phyloP scores from a whole-genome alignment of 1,140 invertebrate genomes.

The Calosoma granatense region DNA sequence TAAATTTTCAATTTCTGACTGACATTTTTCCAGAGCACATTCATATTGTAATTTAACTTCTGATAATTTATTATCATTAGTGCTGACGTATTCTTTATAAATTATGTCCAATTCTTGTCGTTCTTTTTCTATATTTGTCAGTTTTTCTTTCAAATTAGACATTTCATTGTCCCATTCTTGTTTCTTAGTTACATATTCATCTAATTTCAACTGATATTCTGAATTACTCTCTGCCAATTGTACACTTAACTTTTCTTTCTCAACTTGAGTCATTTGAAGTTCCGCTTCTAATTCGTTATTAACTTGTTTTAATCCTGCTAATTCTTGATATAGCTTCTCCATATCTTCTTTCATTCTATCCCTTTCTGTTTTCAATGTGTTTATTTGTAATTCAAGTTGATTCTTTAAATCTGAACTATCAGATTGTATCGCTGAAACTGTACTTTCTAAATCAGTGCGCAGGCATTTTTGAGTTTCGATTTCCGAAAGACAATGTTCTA shows the following conservation, averaged over 20 bases:
- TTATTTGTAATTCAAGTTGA: too few species aligned
- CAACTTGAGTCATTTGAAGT: background rate
- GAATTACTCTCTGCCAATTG: slow-evolving; percentile 5
- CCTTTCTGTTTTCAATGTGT: too few species aligned
- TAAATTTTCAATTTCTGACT: background rate
- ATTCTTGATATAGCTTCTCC: too few species aligned
- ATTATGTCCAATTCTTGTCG: background rate
- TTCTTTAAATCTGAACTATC: too few species aligned
- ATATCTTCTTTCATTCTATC: too few species aligned
- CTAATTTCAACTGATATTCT: slow-evolving; percentile 8
- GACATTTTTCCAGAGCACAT: background rate
- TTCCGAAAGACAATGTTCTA: background rate
- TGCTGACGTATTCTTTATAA: background rate
- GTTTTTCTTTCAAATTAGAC: background rate
- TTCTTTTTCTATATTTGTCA: background rate
- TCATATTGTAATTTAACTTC: background rate
- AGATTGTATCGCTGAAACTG: too few species aligned
- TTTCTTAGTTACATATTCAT: background rate
- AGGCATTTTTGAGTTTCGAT: background rate
- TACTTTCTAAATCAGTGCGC: background rate
- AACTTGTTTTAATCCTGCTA: background rate
- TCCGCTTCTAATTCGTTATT: background rate
- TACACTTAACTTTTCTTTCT: background rate
- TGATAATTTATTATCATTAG: background rate
- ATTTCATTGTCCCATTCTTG: background rate